Base-by-base conservation (phyloP, 30 jellyfish, hydroid and myxozoan genomes). In the Turritopsis rubra region DNA sequence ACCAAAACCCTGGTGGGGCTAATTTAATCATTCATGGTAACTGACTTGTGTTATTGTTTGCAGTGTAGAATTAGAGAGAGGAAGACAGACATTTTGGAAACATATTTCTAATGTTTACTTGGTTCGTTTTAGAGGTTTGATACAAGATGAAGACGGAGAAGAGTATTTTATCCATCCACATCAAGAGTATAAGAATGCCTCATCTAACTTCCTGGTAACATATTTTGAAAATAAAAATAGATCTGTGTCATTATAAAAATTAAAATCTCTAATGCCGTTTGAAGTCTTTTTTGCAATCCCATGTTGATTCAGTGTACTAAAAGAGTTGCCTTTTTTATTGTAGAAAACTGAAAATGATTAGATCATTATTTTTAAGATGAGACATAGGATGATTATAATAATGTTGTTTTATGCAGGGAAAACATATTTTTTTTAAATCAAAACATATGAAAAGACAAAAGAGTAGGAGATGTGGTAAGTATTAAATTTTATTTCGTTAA, bases 101-200 rank as follows among this genome's bases (percentile, higher is more conserved):
- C 13, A 5, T 13, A 3, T 41, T 41, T 3, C 13, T 41, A 41
- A 41, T 41, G 60, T 41, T 79, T 26, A 8, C 25, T 13, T 9
- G 9, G 29, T 9, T 79, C 28, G 27, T 21, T 70, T 79, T 84
- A 89, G 96, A 52, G 96, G 96, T 8, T 80, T 89, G 28, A 89
- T 89, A 8, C 73, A 84, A 73, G 96, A 89, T 25, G 89, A 82
- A 21, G 73, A 75, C 28, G 96, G 96, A 5, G 85, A 89, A 26
- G 79, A 54, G 7, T 89, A 21, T 75, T 89, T 84, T 8, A 84
- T 89, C 25, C 90, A 89, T 29, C 96, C 96, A 52, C 85, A 79
- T 53, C 19, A 1, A 77, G 21, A 60, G 28, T 13, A 77, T 77
- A 60, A 77, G 71, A 30, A 77, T 29, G 20, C 1, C 13, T 41